phyloP scores from a whole-genome alignment of 2,888 invertebrate genomes.

The Archaeoteleia sp. region DNA sequence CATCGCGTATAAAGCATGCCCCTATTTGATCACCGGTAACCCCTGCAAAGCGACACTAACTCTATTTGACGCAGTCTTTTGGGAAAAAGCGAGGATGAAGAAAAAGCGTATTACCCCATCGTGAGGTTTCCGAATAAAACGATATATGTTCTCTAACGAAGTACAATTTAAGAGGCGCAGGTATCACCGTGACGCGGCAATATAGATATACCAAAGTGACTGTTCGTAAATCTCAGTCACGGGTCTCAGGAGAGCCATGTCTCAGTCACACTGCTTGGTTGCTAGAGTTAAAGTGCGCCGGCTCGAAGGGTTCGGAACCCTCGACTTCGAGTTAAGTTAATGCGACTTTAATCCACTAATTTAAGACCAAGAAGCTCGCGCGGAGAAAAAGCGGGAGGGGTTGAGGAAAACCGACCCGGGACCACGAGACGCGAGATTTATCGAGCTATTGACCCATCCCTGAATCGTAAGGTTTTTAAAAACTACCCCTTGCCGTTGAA shows the following conservation, averaged over 20 bases:
- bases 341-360: constrained; percentile 69
- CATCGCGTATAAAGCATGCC: too few species aligned
- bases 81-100: constrained; percentile 1
- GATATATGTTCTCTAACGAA: constrained; percentile 47
- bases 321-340: constrained; percentile 62
- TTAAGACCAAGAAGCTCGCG: constrained; percentile 54
- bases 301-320: constrained; percentile 38
- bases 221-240: constrained; percentile 69
- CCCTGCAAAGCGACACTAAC: too few species aligned
- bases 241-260: constrained; percentile 70
- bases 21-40: too few species aligned
- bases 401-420: constrained; percentile 22
- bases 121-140: constrained; percentile 26
- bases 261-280: constrained; percentile 71
- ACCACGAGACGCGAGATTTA: constrained; percentile 40
- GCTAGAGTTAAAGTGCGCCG: constrained; percentile 69
- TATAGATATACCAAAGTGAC: constrained; percentile 46
- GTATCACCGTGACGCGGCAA: constrained; percentile 43
- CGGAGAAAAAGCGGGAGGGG: constrained; percentile 37
- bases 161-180: constrained; percentile 42
- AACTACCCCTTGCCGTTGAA: too few species aligned
- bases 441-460: constrained; percentile 37
- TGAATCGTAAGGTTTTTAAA: too few species aligned
- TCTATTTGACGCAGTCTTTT: constrained; percentile 21
- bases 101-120: constrained; percentile 26